These are phyloP conservation scores for Tachina fera DNA, from an alignment of 2,888 invertebrate genomes.

Conservation along the genomic window DNA sequence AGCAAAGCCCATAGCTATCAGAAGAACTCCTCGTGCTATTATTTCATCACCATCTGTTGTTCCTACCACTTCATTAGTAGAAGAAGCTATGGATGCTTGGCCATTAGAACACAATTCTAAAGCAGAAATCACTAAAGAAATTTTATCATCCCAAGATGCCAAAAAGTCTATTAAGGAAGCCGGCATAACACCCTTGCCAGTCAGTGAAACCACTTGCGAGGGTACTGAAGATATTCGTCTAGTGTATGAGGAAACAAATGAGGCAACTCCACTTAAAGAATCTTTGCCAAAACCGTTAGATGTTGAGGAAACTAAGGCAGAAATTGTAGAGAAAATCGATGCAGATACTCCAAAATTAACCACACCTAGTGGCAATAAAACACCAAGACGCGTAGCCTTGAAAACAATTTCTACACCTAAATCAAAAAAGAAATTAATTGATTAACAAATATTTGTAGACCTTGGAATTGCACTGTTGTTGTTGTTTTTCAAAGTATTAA, in stretches of 20 bases:
- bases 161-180: conserved; percentile 38
- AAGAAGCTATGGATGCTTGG: conserved; percentile 81
- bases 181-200: conserved; percentile 28
- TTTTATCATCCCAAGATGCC: background rate
- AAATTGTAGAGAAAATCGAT: conserved; percentile 14
- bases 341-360: conserved; percentile 71
- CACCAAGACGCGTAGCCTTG: conserved; percentile 88
- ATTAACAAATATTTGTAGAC: conserved; percentile 59
- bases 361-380: conserved; percentile 82
- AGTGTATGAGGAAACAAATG: conserved; percentile 85
- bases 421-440: conserved; percentile 85
- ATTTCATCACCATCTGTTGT: conserved; percentile 72
- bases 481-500: background rate
- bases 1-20: conserved; percentile 80
- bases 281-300: conserved; percentile 1
- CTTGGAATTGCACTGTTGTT: background rate
- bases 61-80: conserved; percentile 73
- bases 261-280: conserved; percentile 71
- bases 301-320: conserved; percentile 12
- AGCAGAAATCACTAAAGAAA: conserved; percentile 33
- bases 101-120: conserved; percentile 68
- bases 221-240: conserved; percentile 85
- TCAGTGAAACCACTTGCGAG: conserved; percentile 75
- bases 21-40: conserved; percentile 79
- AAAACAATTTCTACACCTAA: conserved; percentile 92